Conservation (phyloP, 2,888 invertebrate species). For the Phalera bucephala region DNA sequence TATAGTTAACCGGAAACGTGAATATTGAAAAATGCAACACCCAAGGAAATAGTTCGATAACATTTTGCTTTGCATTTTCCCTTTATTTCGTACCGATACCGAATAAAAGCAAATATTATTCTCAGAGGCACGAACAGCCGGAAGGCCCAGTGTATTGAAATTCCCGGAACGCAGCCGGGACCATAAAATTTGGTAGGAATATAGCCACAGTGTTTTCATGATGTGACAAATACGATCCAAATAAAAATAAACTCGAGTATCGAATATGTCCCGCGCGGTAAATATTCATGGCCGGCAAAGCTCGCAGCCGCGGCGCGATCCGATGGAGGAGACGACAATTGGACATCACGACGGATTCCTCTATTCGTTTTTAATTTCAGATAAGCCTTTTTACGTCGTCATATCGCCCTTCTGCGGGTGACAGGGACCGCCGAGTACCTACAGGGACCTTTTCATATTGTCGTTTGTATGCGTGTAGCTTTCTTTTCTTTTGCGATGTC, state of each 20-base stretch:
- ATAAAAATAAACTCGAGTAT: slow-evolving; percentile 42
- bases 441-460: neutral
- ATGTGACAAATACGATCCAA: slow-evolving; percentile 54
- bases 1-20: no score
- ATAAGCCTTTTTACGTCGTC: slow-evolving; percentile 14
- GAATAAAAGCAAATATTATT: slow-evolving; percentile 33
- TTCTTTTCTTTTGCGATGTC: neutral
- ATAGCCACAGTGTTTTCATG: slow-evolving; percentile 46
- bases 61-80: slow-evolving; percentile 1
- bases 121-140: slow-evolving; percentile 19
- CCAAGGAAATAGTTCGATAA: neutral
- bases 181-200: slow-evolving; percentile 42
- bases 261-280: neutral
- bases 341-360: slow-evolving; percentile 10
- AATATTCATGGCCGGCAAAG: neutral
- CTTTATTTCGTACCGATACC: slow-evolving; percentile 4
- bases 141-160: slow-evolving; percentile 33
- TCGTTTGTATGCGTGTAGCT: neutral
- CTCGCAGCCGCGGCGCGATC: neutral
- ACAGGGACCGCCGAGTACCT: neutral
- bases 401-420: slow-evolving; percentile 3
- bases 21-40: neutral
- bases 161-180: slow-evolving; percentile 31
- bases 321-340: neutral
- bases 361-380: slow-evolving; percentile 12